Conservation (phyloP, 2,113 vertebrate genomes). For the Chiloscyllium plagiosum region DNA sequence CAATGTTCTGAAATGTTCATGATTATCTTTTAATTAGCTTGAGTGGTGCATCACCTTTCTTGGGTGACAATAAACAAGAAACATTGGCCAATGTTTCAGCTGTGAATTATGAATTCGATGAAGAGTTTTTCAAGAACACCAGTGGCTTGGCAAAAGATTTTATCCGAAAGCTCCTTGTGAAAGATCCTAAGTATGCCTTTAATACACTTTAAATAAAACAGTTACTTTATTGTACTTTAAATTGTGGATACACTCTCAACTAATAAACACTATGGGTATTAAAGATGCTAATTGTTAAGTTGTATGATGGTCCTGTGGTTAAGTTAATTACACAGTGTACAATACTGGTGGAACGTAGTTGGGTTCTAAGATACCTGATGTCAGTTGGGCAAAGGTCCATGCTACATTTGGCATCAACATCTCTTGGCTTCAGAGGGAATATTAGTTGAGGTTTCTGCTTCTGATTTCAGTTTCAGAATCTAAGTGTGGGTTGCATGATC, state of each 20-base stretch:
- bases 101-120: constrained; percentile 91
- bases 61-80: constrained; percentile 95
- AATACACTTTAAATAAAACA: not conserved
- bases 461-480: not conserved
- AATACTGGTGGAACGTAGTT: not conserved
- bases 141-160: constrained; percentile 95
- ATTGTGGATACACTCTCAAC: not conserved
- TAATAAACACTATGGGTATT: not conserved
- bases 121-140: constrained; percentile 91
- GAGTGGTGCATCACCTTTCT: constrained; percentile 91
- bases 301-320: not conserved
- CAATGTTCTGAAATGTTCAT: not conserved
- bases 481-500: not conserved
- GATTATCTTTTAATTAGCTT: constrained; percentile 58
- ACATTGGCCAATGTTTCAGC: constrained; percentile 95
- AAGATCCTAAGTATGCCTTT: constrained; percentile 86
- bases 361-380: not conserved
- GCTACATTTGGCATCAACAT: not conserved
- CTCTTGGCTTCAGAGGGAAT: not conserved
- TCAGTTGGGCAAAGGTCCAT: not conserved
- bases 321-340: not conserved
- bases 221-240: not conserved
- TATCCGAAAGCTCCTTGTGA: constrained; percentile 82
- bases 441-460: not conserved
- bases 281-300: not conserved